These are phyloP conservation scores for Microctonus aethiopoides DNA, from an alignment of 2,888 invertebrate species.

Conservation along the genomic window DNA sequence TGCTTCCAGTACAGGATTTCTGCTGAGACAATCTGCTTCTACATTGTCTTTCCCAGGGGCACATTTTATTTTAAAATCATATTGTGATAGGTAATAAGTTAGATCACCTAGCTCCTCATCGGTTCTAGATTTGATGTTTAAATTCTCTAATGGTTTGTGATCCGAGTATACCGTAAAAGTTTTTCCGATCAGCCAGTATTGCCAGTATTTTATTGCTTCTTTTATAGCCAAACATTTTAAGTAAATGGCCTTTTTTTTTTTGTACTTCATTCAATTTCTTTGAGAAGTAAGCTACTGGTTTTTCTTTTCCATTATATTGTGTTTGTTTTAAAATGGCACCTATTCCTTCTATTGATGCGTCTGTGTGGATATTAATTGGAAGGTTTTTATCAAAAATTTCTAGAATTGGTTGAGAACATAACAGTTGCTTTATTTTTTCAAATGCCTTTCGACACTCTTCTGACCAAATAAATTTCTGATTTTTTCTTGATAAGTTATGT, in stretches of 20 bases:
- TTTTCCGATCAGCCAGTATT: slow-evolving; percentile 31
- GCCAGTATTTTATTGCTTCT: slow-evolving; percentile 31
- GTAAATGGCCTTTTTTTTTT: slow-evolving; percentile 34
- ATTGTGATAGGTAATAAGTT: slow-evolving; percentile 48
- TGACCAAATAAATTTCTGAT: slow-evolving; percentile 31
- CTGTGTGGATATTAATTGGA: too few relatives aligned
- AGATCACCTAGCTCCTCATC: slow-evolving; percentile 49
- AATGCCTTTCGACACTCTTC: slow-evolving; percentile 36
- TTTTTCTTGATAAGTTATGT: slow-evolving; percentile 35
- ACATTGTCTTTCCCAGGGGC: slow-evolving; percentile 41
- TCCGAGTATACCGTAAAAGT: slow-evolving; percentile 36
- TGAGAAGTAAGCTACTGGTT: slow-evolving; percentile 39
- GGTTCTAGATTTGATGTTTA: slow-evolving; percentile 47
- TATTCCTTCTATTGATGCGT: too few relatives aligned
- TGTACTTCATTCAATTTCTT: slow-evolving; percentile 28
- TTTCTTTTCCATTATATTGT: slow-evolving; percentile 28
- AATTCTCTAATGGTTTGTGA: slow-evolving; percentile 43
- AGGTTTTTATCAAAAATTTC: too few relatives aligned
- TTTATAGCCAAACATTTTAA: slow-evolving; percentile 31
- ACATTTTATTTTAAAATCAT: slow-evolving; percentile 46
- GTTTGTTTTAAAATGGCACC: too few relatives aligned
- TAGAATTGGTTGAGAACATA: slow-evolving; percentile 38
- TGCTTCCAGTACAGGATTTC: slow-evolving; percentile 45
- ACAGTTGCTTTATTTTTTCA: slow-evolving; percentile 30
- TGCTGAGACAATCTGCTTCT: slow-evolving; percentile 45